Evolutionary conservation across 2,113 vertebrate species (phyloP).

Genomic region (Bagarius yarrelli): DNA sequence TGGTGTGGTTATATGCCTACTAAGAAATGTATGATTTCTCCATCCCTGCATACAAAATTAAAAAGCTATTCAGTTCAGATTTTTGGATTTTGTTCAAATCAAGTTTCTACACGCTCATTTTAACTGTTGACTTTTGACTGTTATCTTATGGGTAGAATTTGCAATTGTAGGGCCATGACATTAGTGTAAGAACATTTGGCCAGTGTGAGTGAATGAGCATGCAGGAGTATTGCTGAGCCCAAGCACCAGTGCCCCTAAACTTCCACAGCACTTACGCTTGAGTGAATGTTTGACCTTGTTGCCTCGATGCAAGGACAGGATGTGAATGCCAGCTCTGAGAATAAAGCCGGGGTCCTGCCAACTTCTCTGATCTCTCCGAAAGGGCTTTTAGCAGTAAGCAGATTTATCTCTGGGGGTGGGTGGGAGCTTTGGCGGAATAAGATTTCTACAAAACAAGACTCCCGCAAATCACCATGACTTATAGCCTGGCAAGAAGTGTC

Average conservation of each 20-base stretch:
- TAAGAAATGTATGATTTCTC: not conserved
- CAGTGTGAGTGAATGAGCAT: slow-evolving; percentile 20
- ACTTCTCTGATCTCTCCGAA: slow-evolving; percentile 50
- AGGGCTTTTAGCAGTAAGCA: slow-evolving; percentile 59
- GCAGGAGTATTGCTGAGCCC: slow-evolving; percentile 52
- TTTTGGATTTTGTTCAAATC: not conserved
- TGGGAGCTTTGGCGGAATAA: slow-evolving; percentile 24
- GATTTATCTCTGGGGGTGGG: slow-evolving; percentile 58
- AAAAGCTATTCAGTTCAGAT: not conserved
- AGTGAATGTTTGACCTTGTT: slow-evolving; percentile 53
- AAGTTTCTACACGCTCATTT: not conserved
- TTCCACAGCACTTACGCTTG: slow-evolving; percentile 46
- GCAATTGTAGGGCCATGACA: not conserved
- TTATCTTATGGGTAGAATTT: not conserved
- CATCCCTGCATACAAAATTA: not conserved
- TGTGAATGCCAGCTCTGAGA: slow-evolving; percentile 41
- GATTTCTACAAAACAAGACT: slow-evolving; percentile 39
- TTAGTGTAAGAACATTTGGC: not conserved
- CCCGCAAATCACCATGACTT: slow-evolving; percentile 19
- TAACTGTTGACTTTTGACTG: not conserved
- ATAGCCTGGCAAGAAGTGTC: not conserved
- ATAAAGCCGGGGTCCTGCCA: slow-evolving; percentile 39
- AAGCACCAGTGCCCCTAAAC: slow-evolving; percentile 43
- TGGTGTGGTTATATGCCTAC: not conserved
- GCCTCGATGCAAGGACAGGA: slow-evolving; percentile 47